Evolutionary conservation across 2,888 invertebrate genomes (phyloP), one percentile per base, ranked within the genome.

Genomic region (Polyommatus icarus): DNA sequence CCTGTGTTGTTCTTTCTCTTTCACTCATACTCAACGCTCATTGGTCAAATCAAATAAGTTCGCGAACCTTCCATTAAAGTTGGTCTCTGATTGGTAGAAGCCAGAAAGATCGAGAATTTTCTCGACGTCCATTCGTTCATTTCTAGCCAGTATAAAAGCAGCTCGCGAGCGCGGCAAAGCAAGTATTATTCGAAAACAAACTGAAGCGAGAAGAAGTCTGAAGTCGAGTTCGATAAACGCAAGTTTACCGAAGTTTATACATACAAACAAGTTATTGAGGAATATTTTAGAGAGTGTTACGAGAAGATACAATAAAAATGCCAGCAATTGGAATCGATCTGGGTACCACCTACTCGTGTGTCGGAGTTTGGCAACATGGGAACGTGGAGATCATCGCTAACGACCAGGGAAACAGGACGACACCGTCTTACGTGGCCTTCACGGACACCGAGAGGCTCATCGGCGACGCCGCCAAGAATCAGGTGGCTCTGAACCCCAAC

Each of bases 311-410:
- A 67, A 29, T 79, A 32, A 85, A 82, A 85, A 92, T 91, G 92
- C 90, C 91, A 87, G 91, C 91, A 81, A 87, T 92, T 76, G 92
- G 91, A 89, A 92, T 91, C 82, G 91, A 98, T 94, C 95, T 98
- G 87, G 98, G 98, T 84, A 98, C 98, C 59, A 98, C 98, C 8
- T 98, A 97, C 89, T 98, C 97, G 57, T 97, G 97, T 86, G 97
- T 97, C 75, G 97, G 97, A 83, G 97, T 97, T n/a, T 97, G 96
- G 95, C 96, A 97, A 87, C 96, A 97, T 86, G 96, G 96, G 79
- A 96, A 97, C 88, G 97, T 97, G 80, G 97, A 97, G 87, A 97
- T 97, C 87, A 97, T 98, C 86, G 97, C 98, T 79, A 98, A 98
- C 87, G 97, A 98, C 87, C 97, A 98, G 90, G 98, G 98, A 80